phyloP scores from a whole-genome alignment of 2,888 invertebrate species.

The Colletes collaris region DNA sequence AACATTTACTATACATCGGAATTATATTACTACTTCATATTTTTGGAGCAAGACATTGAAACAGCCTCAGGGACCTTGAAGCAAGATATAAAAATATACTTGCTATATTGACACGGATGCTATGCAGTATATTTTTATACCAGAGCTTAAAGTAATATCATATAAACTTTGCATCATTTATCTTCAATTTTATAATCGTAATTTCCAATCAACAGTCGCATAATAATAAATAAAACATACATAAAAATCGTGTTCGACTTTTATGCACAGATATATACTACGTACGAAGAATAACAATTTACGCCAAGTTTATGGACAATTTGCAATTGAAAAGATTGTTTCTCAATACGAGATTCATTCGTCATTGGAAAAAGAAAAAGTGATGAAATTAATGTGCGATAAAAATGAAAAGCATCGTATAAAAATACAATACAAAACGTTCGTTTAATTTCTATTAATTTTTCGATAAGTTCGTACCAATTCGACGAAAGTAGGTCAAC shows the following conservation, averaged over 20 bases:
- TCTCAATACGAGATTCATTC: not conserved
- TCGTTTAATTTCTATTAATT: slow-evolving; percentile 9
- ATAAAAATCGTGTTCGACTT: not conserved
- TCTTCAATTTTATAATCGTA: not conserved
- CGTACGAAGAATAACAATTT: not conserved
- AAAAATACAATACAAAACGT: not conserved
- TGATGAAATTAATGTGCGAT: not conserved
- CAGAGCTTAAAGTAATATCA: slow-evolving; percentile 3
- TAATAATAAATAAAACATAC: not conserved
- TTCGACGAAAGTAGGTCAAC: slow-evolving; percentile 20
- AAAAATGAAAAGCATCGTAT: not conserved
- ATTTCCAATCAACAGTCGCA: slow-evolving; percentile 1
- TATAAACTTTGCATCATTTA: slow-evolving; percentile 24
- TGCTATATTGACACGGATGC: slow-evolving; percentile 19
- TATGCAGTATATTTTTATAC: slow-evolving; percentile 60
- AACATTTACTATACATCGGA: not conserved
- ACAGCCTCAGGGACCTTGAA: slow-evolving; percentile 37
- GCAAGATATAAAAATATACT: slow-evolving; percentile 64
- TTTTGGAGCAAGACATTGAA: slow-evolving; percentile 48
- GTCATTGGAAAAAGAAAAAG: not conserved
- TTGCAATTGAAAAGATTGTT: not conserved
- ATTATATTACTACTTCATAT: slow-evolving; percentile 34
- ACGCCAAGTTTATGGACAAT: not conserved
- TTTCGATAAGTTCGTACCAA: not conserved
- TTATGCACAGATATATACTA: no score